Base-by-base conservation (phyloP, 23 tunicate species). In the Trididemnum clinides region DNA sequence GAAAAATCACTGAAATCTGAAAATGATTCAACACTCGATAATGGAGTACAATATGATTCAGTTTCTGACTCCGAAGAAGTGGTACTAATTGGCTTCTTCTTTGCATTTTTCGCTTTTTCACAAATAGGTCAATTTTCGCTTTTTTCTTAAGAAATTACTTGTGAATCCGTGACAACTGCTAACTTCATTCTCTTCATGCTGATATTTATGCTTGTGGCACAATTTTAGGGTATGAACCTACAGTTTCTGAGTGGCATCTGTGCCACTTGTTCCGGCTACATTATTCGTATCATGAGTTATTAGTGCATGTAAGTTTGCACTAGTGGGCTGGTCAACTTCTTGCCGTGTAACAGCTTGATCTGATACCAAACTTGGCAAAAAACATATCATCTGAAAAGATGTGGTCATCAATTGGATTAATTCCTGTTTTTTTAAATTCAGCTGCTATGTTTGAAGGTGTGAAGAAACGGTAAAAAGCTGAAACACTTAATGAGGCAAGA, bases 401-500 rank as follows among this genome's bases (percentile, higher is more conserved):
- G 44, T 33, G 39, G 19, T 32, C 44, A 71, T 71, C 44, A 21
- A 71, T 5, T 7, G 77, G 77, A 33, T 7, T 4, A 33, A 71
- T 71, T 30, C 77, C 64, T 36, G 81, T 38, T 75, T 39, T 44
- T 75, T 44, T 75, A 27, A 75, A 75, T 5, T 65, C 81, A 23
- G 28, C 5, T 6, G 81, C 38, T 20, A 75, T 75, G 81, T 75
- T 75, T 4, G 81, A 27, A 38, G 58, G 38, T 29, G 76, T 69
- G n/a, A 69, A 69, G 12, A 37, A 35, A 69, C 76, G 76, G 30
- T 69, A 69, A 75, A 7, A 75, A 38, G 81, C 81, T 39, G 10
- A 3, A 6, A 25, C 22, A 39, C 81, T 75, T 25, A 75, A 44
- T 7, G 81, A 36, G 18, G 88, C 88, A 74, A 84, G 82, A 22